Conservation (phyloP, 2,888 invertebrate species). For the Zygaena filipendulae region DNA sequence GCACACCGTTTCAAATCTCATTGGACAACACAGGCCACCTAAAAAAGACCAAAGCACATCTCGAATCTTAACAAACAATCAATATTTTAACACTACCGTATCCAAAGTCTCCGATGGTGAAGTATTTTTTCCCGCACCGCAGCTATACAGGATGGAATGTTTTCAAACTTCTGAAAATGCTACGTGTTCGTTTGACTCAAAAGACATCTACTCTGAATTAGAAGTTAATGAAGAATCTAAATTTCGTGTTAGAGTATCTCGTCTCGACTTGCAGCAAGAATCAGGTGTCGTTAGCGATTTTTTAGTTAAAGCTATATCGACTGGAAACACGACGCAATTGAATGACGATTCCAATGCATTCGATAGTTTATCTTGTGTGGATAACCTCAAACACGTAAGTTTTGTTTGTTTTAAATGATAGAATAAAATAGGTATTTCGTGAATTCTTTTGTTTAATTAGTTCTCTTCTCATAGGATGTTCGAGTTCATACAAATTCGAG, state of each 20-base stretch:
- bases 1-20: conserved; percentile 42
- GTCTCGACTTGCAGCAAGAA: conserved; percentile 33
- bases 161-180: conserved; percentile 38
- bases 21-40: conserved; percentile 29
- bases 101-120: conserved; percentile 61
- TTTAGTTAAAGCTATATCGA: conserved; percentile 38
- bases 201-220: conserved; percentile 35
- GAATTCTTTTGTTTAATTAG: too few species aligned
- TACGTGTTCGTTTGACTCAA: conserved; percentile 41
- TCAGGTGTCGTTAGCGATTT: conserved; percentile 33
- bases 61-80: conserved; percentile 65
- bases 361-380: conserved; percentile 37
- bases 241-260: conserved; percentile 37
- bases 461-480: conserved; percentile 21
- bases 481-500: conserved; percentile 33
- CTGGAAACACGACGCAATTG: conserved; percentile 26
- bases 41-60: conserved; percentile 62
- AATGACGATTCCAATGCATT: conserved; percentile 34
- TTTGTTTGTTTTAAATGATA: too few species aligned
- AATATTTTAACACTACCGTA: conserved; percentile 65
- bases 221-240: conserved; percentile 25
- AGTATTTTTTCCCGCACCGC: conserved; percentile 72
- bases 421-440: too few species aligned
- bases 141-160: conserved; percentile 53
- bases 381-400: conserved; percentile 37